phyloP scores from a whole-genome alignment of 1,140 invertebrate genomes.

The Pogonomyrmex californicus region DNA sequence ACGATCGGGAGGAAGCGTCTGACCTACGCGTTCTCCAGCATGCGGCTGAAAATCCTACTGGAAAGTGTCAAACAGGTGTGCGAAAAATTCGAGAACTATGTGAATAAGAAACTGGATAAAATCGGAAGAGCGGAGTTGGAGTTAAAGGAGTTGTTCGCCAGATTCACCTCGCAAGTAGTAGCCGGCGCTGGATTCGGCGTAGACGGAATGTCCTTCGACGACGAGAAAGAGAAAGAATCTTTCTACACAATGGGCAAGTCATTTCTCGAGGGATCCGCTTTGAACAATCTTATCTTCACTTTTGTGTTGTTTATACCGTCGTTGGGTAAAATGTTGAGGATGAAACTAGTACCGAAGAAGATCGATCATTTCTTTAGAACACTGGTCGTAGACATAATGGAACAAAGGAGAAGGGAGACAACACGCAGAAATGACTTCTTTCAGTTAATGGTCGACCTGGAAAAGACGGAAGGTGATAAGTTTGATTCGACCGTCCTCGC shows the following conservation, averaged over 20 bases:
- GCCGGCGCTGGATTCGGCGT: conserved; percentile 75
- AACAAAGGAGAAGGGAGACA: background rate
- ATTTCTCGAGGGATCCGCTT: background rate
- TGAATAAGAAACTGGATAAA: conserved; percentile 53
- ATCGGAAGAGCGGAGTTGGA: conserved; percentile 68
- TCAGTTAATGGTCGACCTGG: conserved; percentile 72
- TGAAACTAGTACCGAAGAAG: background rate
- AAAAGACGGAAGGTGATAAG: conserved; percentile 74
- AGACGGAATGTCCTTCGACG: conserved; percentile 63
- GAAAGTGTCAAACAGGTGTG: conserved; percentile 43
- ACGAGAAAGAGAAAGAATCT: conserved; percentile 31
- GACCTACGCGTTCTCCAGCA: conserved; percentile 60
- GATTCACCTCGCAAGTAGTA: conserved; percentile 86
- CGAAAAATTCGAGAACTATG: conserved; percentile 55
- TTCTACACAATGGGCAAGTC: background rate
- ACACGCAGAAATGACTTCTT: conserved; percentile 74
- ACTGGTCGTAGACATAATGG: background rate
- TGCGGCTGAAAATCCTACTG: conserved; percentile 67
- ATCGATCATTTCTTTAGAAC: background rate
- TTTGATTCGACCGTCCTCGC: conserved; percentile 71
- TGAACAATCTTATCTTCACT: background rate
- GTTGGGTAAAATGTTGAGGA: background rate
- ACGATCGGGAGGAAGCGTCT: background rate
- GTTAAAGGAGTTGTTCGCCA: conserved; percentile 80
- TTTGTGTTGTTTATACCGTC: background rate